Evolutionary conservation across 2,888 invertebrate genomes (phyloP), one percentile per base, ranked within the genome.

Genomic region (Smittia sp.): DNA sequence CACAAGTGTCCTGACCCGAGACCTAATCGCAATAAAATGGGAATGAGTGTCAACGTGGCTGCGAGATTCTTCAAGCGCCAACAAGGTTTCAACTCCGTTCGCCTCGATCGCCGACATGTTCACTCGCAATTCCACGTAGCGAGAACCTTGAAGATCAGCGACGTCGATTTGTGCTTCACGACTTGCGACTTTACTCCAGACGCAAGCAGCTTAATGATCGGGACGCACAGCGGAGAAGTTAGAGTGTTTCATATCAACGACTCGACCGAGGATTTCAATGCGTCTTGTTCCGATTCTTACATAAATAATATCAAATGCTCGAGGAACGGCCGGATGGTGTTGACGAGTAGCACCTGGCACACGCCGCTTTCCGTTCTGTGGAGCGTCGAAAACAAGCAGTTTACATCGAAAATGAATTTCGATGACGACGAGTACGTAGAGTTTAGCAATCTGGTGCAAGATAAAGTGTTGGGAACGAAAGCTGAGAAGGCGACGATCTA

Each of bases 1-100:
- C 98, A 99, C 84, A 93, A 94, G 79, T 99, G 98, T 82, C 98
- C 98, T 0, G 94, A 94, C 82, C 92, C 92, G 0, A 87, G 88
- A 78, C 88, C 89, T 70, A 82, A 80, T 74, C 79, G 81, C 32
- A 75, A 78, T 13, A 75, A 78, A 7, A n/a, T 46, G 11, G 80
- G 79, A 74, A 79, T 79, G 73, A 89, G 90, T 13, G 82, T 85
- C n/a, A 95, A 93, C 84, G 87, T 93, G 75, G 87, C 90, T 1
- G 85, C 89, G 73, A 82, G 92, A 52, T 81, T 85, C 75, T 84
- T 86, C 27, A 83, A 86, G 75, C 82, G 88, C 67, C 84, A 86
- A 78, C 81, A 86, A 9, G 89, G 88, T 67, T 84, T 80, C 78
- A 79, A 83, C 79, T 79, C 88, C 81, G 83, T 88, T 78, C 85